phyloP scores from a whole-genome alignment of 2,888 invertebrate genomes.

The Abrostola triplasia region DNA sequence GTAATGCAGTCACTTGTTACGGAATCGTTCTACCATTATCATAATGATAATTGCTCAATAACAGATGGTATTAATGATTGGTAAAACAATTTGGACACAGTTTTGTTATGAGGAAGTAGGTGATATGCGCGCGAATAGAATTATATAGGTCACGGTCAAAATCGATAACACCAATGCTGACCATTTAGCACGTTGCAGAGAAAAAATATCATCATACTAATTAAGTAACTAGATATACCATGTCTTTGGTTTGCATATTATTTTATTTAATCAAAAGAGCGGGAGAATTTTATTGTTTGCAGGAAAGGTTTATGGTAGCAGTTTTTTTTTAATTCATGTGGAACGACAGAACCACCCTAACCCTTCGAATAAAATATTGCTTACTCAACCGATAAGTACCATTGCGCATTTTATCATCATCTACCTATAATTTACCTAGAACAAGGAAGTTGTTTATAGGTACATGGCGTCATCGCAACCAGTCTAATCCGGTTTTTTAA shows the following conservation, averaged over 20 bases:
- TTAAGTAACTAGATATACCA: constrained; percentile 7
- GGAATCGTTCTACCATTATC: constrained; percentile 23
- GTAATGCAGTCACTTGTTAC: constrained; percentile 40
- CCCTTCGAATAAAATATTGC: constrained; percentile 7
- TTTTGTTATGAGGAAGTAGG: constrained; percentile 39
- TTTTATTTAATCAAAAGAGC: constrained; percentile 12
- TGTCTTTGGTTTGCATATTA: background rate
- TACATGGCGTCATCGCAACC: constrained; percentile 33
- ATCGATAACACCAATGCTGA: constrained; percentile 60
- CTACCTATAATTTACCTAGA: constrained; percentile 35
- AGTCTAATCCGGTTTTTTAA: constrained; percentile 27
- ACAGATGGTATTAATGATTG: constrained; percentile 27
- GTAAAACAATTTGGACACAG: constrained; percentile 30
- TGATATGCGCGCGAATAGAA: constrained; percentile 43
- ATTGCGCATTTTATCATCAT: constrained; percentile 38
- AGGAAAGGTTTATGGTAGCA: background rate
- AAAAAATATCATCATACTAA: constrained; percentile 35
- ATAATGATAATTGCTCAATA: constrained; percentile 31
- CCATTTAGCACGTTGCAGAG: constrained; percentile 28
- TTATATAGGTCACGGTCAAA: constrained; percentile 72
- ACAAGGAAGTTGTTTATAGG: constrained; percentile 58
- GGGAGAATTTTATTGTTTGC: constrained; percentile 14
- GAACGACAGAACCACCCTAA: constrained; percentile 10
- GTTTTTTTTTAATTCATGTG: constrained; percentile 15
- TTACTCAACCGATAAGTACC: constrained; percentile 17